These are phyloP conservation scores for Platanista minor DNA, from an alignment of 2,113 vertebrate species.

Conservation along the genomic window DNA sequence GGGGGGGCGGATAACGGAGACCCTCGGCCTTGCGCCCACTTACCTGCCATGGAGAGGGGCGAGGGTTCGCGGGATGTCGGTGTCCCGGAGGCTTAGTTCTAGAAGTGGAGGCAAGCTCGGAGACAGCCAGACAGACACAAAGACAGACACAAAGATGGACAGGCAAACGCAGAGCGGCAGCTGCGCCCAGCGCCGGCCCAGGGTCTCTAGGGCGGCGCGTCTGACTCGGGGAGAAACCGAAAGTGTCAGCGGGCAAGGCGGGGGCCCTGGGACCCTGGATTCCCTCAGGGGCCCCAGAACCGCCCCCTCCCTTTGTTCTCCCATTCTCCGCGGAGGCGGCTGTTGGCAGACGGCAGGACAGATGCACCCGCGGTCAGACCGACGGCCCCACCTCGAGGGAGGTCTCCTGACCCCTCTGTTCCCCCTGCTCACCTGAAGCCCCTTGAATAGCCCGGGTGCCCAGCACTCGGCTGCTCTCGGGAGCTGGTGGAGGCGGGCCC, in stretches of 20 bases:
- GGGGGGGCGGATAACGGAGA: slow-evolving; percentile 34
- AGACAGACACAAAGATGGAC: slow-evolving; percentile 78
- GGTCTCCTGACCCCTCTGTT: not conserved
- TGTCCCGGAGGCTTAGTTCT: not conserved
- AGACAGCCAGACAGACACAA: slow-evolving; percentile 69
- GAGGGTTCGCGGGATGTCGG: not conserved
- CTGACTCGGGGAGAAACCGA: slow-evolving; percentile 69
- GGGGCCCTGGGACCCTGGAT: slow-evolving; percentile 62
- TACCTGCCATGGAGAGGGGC: slow-evolving; percentile 62
- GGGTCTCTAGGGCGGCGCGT: slow-evolving; percentile 63
- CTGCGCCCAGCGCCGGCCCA: slow-evolving; percentile 55
- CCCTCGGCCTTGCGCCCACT: not conserved
- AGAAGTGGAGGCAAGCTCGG: slow-evolving; percentile 69
- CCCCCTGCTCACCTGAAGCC: slow-evolving; percentile 65
- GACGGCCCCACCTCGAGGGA: not conserved
- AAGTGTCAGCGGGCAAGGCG: slow-evolving; percentile 62
- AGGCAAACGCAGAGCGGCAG: slow-evolving; percentile 82
- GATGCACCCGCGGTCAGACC: not conserved
- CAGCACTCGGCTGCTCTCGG: not conserved
- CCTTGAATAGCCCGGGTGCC: not conserved
- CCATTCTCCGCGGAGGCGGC: slow-evolving; percentile 46
- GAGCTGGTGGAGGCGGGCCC: slow-evolving; percentile 51
- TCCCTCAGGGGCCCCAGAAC: slow-evolving; percentile 65
- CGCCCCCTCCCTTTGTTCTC: slow-evolving; percentile 76
- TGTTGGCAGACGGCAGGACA: not conserved